phyloP scores from a whole-genome alignment of 1,140 invertebrate genomes.

The Drosophila melanica region DNA sequence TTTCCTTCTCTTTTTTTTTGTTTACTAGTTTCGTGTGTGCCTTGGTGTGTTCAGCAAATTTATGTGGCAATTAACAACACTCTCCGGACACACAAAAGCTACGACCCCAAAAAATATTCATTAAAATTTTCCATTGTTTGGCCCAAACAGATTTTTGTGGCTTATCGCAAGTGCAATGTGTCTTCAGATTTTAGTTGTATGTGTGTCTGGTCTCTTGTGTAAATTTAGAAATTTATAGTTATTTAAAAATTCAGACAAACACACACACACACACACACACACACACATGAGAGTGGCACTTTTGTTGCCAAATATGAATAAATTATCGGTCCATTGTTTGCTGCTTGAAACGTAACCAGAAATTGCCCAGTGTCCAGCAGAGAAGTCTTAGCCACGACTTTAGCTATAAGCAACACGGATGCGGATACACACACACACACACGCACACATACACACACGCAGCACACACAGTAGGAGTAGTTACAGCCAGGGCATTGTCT shows the following conservation, averaged over 20 bases:
- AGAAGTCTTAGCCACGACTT: constrained; percentile 60
- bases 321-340: constrained; percentile 77
- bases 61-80: constrained; percentile 80
- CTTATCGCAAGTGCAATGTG: constrained; percentile 79
- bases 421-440: constrained; percentile 11
- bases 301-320: constrained; percentile 75
- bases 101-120: constrained; percentile 74
- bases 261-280: constrained; percentile 18
- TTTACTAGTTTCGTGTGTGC: constrained; percentile 6
- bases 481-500: constrained; percentile 58
- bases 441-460: constrained; percentile 27
- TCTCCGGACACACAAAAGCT: constrained; percentile 53
- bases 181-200: constrained; percentile 48
- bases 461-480: neutral
- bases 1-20: too few relatives aligned
- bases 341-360: constrained; percentile 71
- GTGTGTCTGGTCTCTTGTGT: constrained; percentile 68
- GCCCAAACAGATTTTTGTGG: constrained; percentile 63
- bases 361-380: constrained; percentile 58
- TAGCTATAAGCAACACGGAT: constrained; percentile 69
- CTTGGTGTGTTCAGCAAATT: constrained; percentile 49
- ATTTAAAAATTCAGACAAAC: constrained; percentile 75
- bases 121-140: constrained; percentile 78
- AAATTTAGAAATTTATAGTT: constrained; percentile 82
- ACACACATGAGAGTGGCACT: constrained; percentile 42